These are phyloP conservation scores for Oncorhynchus keta DNA, from an alignment of 2,113 vertebrate species.

Conservation along the genomic window DNA sequence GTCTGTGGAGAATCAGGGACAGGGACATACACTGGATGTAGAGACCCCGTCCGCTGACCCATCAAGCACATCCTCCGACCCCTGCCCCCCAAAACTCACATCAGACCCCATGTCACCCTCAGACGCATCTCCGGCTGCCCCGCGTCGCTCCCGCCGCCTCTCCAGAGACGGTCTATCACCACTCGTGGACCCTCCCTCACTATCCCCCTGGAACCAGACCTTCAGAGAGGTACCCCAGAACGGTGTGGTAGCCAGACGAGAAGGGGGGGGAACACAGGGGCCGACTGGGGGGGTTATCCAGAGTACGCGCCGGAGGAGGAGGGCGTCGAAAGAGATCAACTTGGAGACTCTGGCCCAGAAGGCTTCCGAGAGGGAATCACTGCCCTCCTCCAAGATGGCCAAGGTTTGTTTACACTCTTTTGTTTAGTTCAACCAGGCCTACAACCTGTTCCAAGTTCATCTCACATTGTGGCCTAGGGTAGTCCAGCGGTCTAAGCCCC, in stretches of 20 bases:
- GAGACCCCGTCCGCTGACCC: slow-evolving; percentile 58
- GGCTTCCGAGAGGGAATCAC: slow-evolving; percentile 89
- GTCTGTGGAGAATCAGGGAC: slow-evolving; percentile 52
- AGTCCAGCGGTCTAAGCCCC: no score
- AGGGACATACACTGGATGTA: slow-evolving; percentile 51
- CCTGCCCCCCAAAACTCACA: slow-evolving; percentile 73
- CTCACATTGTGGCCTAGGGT: no score
- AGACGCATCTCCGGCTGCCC: slow-evolving; percentile 69
- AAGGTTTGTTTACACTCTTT: slow-evolving; percentile 42
- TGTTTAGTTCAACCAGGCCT: background rate
- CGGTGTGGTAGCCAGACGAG: slow-evolving; percentile 38
- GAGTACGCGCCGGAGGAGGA: slow-evolving; percentile 80
- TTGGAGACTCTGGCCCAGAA: slow-evolving; percentile 93
- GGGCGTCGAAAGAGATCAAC: slow-evolving; percentile 93
- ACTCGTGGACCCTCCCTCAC: slow-evolving; percentile 36
- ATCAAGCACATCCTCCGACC: slow-evolving; percentile 62
- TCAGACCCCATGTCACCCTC: slow-evolving; percentile 65
- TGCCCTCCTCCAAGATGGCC: slow-evolving; percentile 64
- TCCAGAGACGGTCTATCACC: slow-evolving; percentile 90
- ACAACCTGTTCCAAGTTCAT: no score
- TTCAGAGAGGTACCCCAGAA: slow-evolving; percentile 64
- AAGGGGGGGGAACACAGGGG: slow-evolving; percentile 65
- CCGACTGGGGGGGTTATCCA: slow-evolving; percentile 86
- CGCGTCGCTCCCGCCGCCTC: slow-evolving; percentile 89
- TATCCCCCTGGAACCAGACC: slow-evolving; percentile 53